phyloP scores from a whole-genome alignment of 1,140 invertebrate species.

The Scaptomyza graminum region DNA sequence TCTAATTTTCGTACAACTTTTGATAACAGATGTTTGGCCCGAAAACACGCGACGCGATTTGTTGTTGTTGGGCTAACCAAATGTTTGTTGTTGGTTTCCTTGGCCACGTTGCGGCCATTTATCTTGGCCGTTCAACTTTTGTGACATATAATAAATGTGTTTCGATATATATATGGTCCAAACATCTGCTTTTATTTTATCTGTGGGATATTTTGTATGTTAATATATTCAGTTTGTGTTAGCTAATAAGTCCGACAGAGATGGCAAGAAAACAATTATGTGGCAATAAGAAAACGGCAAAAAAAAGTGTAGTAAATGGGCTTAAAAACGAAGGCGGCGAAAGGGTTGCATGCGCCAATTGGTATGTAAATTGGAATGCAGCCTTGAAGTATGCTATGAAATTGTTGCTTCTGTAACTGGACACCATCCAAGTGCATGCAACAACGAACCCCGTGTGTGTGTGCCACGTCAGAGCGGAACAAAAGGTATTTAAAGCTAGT shows the following conservation, averaged over 20 bases:
- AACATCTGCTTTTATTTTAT: constrained; percentile 17
- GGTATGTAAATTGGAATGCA: constrained; percentile 68
- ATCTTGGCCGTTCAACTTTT: constrained; percentile 49
- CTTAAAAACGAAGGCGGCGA: not conserved
- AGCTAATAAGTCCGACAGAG: not conserved
- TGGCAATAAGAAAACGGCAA: constrained; percentile 41
- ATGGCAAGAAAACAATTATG: constrained; percentile 47
- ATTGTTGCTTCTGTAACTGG: constrained; percentile 16
- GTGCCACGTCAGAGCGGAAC: too few species aligned
- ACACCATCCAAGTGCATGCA: constrained; percentile 17
- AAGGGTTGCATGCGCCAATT: constrained; percentile 50
- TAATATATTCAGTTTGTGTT: constrained; percentile 26
- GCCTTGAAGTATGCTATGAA: constrained; percentile 73
- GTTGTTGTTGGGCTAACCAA: not conserved
- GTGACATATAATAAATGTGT: constrained; percentile 10
- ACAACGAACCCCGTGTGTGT: not conserved
- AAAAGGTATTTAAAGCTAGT: constrained; percentile 32
- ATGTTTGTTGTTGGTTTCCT: not conserved
- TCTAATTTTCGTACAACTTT: too few species aligned
- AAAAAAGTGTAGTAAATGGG: not conserved
- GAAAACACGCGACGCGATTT: constrained; percentile 36
- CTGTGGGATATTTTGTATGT: constrained; percentile 10
- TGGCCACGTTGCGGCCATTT: constrained; percentile 64
- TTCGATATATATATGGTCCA: constrained; percentile 6
- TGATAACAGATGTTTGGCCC: constrained; percentile 46